phyloP scores from a whole-genome alignment of 2,797 vertebrate genomes.

The Emys orbicularis region DNA sequence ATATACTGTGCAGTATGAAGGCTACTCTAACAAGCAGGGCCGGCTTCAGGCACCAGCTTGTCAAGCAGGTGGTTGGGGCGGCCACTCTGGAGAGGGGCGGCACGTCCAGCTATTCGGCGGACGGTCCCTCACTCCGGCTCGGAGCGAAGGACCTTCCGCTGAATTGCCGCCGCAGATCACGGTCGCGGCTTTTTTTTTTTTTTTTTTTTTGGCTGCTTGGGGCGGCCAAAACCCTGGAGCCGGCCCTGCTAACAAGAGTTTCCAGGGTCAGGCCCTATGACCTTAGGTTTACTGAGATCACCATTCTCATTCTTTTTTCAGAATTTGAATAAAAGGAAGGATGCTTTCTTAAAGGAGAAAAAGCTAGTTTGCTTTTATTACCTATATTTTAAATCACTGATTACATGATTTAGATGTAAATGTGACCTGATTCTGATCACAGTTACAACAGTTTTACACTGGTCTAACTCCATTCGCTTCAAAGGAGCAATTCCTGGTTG shows the following conservation, averaged over 20 bases:
- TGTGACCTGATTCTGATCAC: background rate
- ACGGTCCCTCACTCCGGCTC: too few relatives aligned
- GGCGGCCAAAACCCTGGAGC: too few relatives aligned
- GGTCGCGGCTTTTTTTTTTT: too few relatives aligned
- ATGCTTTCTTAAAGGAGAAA: background rate
- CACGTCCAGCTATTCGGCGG: too few relatives aligned
- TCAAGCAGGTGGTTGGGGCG: too few relatives aligned
- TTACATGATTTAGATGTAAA: rapidly evolving
- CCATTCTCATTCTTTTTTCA: background rate
- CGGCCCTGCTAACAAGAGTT: background rate
- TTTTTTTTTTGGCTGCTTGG: too few relatives aligned
- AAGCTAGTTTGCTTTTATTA: background rate
- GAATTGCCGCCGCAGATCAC: too few relatives aligned
- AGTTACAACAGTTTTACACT: background rate
- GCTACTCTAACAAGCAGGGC: background rate
- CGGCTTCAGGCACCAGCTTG: too few relatives aligned
- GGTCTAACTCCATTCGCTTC: background rate
- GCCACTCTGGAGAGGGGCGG: too few relatives aligned
- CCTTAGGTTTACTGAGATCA: background rate
- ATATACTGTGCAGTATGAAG: background rate
- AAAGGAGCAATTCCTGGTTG: background rate
- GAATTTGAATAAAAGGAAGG: background rate
- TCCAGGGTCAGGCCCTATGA: background rate
- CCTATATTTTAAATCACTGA: rapidly evolving
- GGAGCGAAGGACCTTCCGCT: too few relatives aligned